phyloP scores from a whole-genome alignment of 2,888 invertebrate species.

The Stenotaenia linearis region DNA sequence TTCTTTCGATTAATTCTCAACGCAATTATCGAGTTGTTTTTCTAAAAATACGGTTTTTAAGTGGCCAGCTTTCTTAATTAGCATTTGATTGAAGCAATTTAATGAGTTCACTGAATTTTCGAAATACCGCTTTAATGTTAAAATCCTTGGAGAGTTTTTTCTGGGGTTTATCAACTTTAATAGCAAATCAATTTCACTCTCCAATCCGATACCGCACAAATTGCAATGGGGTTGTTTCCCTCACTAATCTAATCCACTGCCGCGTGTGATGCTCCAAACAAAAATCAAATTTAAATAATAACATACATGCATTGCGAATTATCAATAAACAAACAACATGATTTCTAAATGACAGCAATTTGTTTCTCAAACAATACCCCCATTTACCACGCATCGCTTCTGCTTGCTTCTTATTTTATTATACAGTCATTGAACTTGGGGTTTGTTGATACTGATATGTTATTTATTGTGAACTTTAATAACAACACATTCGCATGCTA shows the following conservation, averaged over 20 bases:
- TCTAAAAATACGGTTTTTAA: background rate
- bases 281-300: background rate
- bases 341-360: too few relatives aligned
- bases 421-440: background rate
- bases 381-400: background rate
- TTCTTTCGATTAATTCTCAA: too few relatives aligned
- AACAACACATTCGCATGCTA: background rate
- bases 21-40: too few relatives aligned
- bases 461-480: background rate
- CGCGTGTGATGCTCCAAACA: background rate
- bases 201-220: background rate
- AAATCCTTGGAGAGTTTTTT: background rate
- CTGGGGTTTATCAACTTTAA: background rate
- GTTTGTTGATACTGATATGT: background rate
- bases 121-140: background rate
- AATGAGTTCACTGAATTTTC: background rate
- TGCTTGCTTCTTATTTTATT: background rate
- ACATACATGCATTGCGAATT: background rate
- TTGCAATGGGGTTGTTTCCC: background rate
- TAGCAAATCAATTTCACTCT: background rate
- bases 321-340: too few relatives aligned
- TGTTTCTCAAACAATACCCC: too few relatives aligned
- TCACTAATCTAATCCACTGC: background rate
- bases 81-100: background rate
- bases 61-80: background rate